These are phyloP conservation scores for Amorpha juglandis DNA, from an alignment of 2,888 invertebrate species.

Conservation along the genomic window DNA sequence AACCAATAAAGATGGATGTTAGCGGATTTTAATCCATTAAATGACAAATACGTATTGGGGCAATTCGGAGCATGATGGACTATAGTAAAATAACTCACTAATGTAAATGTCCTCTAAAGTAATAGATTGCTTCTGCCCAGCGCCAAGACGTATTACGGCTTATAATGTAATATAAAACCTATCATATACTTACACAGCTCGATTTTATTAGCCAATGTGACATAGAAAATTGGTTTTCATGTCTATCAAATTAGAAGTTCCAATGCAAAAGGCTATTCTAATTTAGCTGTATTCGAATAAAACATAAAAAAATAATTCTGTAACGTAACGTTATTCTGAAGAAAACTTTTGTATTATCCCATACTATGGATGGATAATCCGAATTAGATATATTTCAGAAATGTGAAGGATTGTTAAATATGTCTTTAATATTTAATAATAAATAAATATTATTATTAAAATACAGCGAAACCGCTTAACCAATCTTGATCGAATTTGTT, in stretches of 20 bases:
- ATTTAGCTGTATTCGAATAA: background rate
- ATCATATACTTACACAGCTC: background rate
- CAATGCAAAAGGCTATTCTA: conserved; percentile 1
- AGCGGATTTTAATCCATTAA: background rate
- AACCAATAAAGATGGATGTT: background rate
- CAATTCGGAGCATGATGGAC: background rate
- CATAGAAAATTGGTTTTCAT: conserved; percentile 5
- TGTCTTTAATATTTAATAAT: too few species aligned
- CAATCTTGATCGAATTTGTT: too few species aligned
- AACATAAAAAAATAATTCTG: conserved; percentile 1
- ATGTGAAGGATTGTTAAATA: too few species aligned
- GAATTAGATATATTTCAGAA: background rate
- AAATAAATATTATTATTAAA: too few species aligned
- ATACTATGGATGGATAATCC: background rate
- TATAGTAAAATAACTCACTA: background rate
- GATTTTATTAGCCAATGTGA: conserved; percentile 1
- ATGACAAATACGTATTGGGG: background rate
- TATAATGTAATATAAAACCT: background rate
- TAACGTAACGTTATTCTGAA: background rate
- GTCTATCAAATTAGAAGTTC: conserved; percentile 13
- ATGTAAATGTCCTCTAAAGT: background rate
- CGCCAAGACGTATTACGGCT: background rate
- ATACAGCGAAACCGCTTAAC: too few species aligned
- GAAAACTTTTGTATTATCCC: background rate
- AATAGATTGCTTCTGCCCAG: background rate